A percentile compares a stretch with the other conserved stretches of the same genome.
Evolutionary conservation across 53 echinoderm and acorn worm species (phyloP).

Genomic region (Arbacia lixula): DNA sequence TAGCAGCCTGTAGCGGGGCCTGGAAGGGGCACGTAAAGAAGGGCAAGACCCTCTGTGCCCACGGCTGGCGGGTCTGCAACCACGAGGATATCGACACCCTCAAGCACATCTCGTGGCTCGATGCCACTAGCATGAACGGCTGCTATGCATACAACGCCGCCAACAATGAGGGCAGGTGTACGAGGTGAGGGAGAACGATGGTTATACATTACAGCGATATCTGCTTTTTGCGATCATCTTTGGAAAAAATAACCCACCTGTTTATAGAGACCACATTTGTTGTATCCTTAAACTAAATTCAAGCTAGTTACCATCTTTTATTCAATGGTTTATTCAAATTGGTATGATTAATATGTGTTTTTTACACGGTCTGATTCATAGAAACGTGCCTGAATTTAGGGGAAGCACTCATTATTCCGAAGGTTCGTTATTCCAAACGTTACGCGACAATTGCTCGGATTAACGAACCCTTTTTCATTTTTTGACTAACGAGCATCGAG

Average conservation of each 20-base stretch:
- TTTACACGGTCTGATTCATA: too few relatives aligned
- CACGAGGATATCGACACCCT: constrained; percentile 72
- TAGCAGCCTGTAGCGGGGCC: constrained; percentile 82
- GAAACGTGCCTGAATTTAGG: too few relatives aligned
- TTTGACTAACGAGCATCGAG: too few relatives aligned
- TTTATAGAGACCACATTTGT: too few relatives aligned
- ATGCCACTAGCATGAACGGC: constrained; percentile 88
- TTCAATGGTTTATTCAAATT: too few relatives aligned
- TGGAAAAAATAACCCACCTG: neutral
- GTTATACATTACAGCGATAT: neutral
- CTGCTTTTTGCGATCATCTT: neutral
- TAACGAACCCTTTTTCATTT: too few relatives aligned
- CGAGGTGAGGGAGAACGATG: constrained; percentile 60
- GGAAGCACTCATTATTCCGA: too few relatives aligned
- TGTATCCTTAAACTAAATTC: too few relatives aligned
- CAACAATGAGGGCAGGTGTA: constrained; percentile 85
- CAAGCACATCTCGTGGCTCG: constrained; percentile 76
- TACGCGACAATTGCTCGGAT: too few relatives aligned
- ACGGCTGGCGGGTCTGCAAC: constrained; percentile 96
- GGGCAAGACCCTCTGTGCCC: constrained; percentile 87
- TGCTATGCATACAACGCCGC: constrained; percentile 95
- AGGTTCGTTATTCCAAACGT: too few relatives aligned
- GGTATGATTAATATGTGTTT: too few relatives aligned
- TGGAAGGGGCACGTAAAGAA: constrained; percentile 95
- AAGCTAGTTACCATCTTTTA: too few relatives aligned